phyloP scores from a whole-genome alignment of 2,797 vertebrate species.

The Sebastes jordani region DNA sequence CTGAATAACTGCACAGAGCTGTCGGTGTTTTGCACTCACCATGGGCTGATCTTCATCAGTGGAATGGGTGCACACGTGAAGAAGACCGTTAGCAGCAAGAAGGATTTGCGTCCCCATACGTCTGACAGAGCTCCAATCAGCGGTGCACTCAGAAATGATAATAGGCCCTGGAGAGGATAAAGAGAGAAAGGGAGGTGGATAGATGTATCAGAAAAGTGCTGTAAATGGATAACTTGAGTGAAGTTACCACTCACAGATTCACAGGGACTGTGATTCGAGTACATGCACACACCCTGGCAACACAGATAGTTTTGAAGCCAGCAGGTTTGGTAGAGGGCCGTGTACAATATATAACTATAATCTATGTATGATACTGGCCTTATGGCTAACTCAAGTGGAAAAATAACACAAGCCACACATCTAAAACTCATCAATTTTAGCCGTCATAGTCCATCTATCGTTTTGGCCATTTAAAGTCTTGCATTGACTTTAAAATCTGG shows the following conservation, averaged over 20 bases:
- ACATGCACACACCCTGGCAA: neutral
- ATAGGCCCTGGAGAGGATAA: slow-evolving; percentile 80
- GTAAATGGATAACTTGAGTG: neutral
- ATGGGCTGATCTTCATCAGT: slow-evolving; percentile 94
- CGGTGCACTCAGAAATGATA: slow-evolving; percentile 93
- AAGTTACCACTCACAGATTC: neutral
- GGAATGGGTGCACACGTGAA: slow-evolving; percentile 94
- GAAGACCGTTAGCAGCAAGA: slow-evolving; percentile 93
- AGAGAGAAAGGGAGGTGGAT: neutral
- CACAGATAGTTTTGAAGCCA: neutral
- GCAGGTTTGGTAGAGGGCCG: neutral
- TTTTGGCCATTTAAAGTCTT: neutral
- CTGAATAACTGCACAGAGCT: neutral
- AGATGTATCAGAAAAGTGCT: neutral
- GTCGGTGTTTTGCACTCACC: slow-evolving; percentile 76
- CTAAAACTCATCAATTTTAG: neutral
- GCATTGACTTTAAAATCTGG: neutral
- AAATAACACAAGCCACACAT: neutral
- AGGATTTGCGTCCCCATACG: slow-evolving; percentile 95
- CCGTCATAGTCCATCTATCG: neutral
- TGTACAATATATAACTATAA: neutral
- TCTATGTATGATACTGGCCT: neutral
- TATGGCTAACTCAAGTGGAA: neutral
- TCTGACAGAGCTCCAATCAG: slow-evolving; percentile 93
- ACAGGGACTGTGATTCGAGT: neutral